Percentiles rank a stretch among this genome's conserved stretches.
phyloP scores from a whole-genome alignment of 2,113 vertebrate genomes.

The Pedetes capensis region DNA sequence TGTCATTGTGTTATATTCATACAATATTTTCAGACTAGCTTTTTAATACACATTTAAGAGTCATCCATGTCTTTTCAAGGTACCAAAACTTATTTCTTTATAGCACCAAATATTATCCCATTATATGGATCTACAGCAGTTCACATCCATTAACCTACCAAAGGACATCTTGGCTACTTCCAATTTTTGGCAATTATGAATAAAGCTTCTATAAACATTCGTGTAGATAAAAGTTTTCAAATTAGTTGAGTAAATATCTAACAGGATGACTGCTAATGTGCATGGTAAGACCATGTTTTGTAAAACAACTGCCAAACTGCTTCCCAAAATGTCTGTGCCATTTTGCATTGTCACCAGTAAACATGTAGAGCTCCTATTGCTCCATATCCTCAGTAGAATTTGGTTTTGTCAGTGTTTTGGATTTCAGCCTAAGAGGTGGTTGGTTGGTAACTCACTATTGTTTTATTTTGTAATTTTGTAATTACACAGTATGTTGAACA shows the following conservation, averaged over 20 bases:
- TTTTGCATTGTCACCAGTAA: not conserved
- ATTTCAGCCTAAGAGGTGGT: not conserved
- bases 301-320: not conserved
- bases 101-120: not conserved
- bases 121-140: not conserved
- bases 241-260: not conserved
- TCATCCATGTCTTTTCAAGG: not conserved
- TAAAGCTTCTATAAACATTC: not conserved
- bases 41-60: not conserved
- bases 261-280: not conserved
- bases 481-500: not conserved
- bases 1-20: not conserved
- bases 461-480: not conserved
- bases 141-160: not conserved
- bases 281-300: not conserved
- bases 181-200: not conserved
- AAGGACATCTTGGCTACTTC: not conserved
- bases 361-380: not conserved
- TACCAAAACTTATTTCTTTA: not conserved
- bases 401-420: not conserved
- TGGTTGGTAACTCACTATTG: not conserved
- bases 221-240: not conserved
- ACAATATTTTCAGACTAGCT: not conserved
- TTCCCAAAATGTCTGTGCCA: not conserved
- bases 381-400: not conserved